A percentile compares a stretch with the other conserved stretches of the same genome.
These are phyloP conservation scores for Pteropus alecto DNA, from an alignment of 2,113 vertebrate species.

Conservation along the genomic window DNA sequence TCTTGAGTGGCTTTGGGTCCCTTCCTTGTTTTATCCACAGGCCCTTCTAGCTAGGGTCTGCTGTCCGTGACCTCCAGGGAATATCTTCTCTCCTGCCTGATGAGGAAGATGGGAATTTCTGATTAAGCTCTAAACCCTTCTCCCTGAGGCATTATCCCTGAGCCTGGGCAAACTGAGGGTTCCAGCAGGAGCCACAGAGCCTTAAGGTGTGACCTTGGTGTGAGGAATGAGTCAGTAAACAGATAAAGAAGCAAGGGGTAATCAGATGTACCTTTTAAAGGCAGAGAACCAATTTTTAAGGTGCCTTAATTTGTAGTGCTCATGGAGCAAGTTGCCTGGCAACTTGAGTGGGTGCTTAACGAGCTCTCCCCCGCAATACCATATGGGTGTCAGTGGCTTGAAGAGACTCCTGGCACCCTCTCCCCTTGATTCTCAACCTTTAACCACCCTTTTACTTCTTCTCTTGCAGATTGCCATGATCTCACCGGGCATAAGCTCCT, in stretches of 20 bases:
- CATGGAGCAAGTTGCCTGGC: not conserved
- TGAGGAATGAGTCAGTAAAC: not conserved
- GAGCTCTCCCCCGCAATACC: not conserved
- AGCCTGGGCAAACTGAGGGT: not conserved
- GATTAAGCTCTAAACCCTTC: not conserved
- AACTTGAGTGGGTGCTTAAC: not conserved
- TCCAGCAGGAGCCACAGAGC: not conserved
- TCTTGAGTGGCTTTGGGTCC: not conserved
- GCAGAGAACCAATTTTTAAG: not conserved
- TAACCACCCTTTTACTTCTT: not conserved
- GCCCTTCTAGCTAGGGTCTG: not conserved
- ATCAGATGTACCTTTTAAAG: not conserved
- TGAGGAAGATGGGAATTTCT: not conserved
- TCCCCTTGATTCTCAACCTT: not conserved
- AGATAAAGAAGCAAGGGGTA: not conserved
- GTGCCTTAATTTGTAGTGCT: not conserved
- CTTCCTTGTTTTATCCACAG: not conserved
- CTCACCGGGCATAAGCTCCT: conserved; percentile 95
- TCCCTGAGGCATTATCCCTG: not conserved
- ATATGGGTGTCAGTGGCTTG: not conserved
- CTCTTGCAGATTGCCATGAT: conserved; percentile 96
- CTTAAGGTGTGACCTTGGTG: not conserved
- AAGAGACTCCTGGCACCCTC: not conserved
- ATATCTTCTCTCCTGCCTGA: not conserved
- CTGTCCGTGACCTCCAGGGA: not conserved